Conservation (phyloP, 2,888 invertebrate genomes). For the Zygaena filipendulae region DNA sequence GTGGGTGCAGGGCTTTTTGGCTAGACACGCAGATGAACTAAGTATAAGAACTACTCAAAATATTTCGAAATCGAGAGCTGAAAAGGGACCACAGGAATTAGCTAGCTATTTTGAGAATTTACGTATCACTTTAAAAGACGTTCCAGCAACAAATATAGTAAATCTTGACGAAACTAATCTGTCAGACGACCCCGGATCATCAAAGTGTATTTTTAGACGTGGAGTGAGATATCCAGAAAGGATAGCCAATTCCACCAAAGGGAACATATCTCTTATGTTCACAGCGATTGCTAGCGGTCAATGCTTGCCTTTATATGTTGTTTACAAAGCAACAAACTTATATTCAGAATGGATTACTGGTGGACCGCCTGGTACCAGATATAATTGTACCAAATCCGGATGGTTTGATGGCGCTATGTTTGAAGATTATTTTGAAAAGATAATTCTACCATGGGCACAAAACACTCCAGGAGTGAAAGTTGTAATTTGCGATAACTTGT, state of each 20-base stretch:
- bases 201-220: constrained; percentile 10
- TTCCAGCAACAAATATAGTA: constrained; percentile 6
- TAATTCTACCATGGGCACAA: constrained; percentile 14
- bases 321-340: constrained; percentile 13
- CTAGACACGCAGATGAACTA: constrained; percentile 12
- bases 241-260: constrained; percentile 16
- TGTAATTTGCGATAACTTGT: constrained; percentile 13
- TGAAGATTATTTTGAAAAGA: constrained; percentile 14
- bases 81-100: constrained; percentile 16
- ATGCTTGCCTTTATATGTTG: constrained; percentile 13
- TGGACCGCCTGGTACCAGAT: constrained; percentile 11
- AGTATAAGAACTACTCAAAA: constrained; percentile 17
- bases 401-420: constrained; percentile 18
- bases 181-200: constrained; percentile 10
- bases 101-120: constrained; percentile 15
- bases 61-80: constrained; percentile 17
- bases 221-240: constrained; percentile 16
- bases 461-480: constrained; percentile 11
- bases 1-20: constrained; percentile 12
- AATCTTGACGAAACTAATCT: constrained; percentile 18
- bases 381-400: constrained; percentile 16
- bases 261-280: constrained; percentile 17
- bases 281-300: constrained; percentile 11
- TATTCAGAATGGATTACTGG: constrained; percentile 11
- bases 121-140: constrained; percentile 4